These are phyloP conservation scores for Drosophila mimica DNA, from an alignment of 2,888 invertebrate species.

Conservation along the genomic window DNA sequence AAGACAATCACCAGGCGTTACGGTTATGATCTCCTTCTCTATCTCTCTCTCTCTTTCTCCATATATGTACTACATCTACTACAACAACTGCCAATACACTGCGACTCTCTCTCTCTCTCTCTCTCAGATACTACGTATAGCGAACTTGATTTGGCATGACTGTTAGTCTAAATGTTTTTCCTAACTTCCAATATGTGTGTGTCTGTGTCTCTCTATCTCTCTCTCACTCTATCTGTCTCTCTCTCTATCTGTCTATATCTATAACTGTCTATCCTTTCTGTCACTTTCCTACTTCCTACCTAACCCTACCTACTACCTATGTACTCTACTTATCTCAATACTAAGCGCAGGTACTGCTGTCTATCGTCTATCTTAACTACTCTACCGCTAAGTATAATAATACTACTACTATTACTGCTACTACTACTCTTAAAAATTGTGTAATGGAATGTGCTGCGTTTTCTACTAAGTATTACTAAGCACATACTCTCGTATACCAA, in stretches of 20 bases:
- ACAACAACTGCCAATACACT: constrained; percentile 44
- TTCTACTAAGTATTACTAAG: constrained; percentile 61
- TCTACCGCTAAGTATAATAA: constrained; percentile 40
- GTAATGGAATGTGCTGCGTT: constrained; percentile 68
- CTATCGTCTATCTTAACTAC: constrained; percentile 40
- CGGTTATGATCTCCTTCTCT: constrained; percentile 15
- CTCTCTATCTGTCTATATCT: constrained; percentile 15
- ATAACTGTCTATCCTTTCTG: constrained; percentile 17
- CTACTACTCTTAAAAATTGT: constrained; percentile 42
- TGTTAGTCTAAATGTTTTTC: constrained; percentile 75
- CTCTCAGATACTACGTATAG: constrained; percentile 61
- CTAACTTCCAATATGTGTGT: constrained; percentile 54
- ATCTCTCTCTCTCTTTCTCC: constrained; percentile 7
- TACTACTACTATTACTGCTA: constrained; percentile 22
- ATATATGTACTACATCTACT: constrained; percentile 25
- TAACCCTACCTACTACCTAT: constrained; percentile 21
- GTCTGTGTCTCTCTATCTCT: constrained; percentile 44
- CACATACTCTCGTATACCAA: constrained; percentile 43
- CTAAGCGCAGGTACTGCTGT: constrained; percentile 50
- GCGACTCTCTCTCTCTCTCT: constrained; percentile 38
- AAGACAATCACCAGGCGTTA: constrained; percentile 35
- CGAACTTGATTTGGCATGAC: constrained; percentile 73
- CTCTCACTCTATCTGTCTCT: constrained; percentile 28
- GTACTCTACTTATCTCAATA: constrained; percentile 32
- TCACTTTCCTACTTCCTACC: constrained; percentile 21